Base-by-base conservation (phyloP, 1,140 invertebrate genomes). In the Eriosoma lanigerum region DNA sequence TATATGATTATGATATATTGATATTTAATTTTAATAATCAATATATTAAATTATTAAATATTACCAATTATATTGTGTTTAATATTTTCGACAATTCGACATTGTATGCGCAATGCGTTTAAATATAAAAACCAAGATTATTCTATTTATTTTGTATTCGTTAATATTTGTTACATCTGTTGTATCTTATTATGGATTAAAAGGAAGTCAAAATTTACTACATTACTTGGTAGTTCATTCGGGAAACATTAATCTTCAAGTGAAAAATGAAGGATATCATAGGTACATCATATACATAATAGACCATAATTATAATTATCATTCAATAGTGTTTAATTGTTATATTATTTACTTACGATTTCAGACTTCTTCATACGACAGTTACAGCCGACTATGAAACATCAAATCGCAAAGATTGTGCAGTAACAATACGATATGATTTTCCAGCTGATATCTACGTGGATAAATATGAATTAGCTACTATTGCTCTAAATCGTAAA, bases 401-500 rank as follows among this genome's bases (percentile, higher is more conserved):
- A 13, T 78, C 75, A 4, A 60, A 62, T 29, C 54, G 54, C 48
- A 60, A 48, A 48, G 75, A 78, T 9, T 78, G 75, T 78, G 75
- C 56, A n/a, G 15, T 78, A 12, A 78, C 54, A 58, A 26, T 78
- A 48, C 52, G 38, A 12, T 78, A 78, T 46, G 38, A 78, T 29
- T 78, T 78, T 78, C 75, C 75, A 26, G 15, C 75, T 26, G 75
- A 78, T 62, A 78, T 78, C 3, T 78, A 78, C 21, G 75, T 78
- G 17, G 75, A 78, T 21, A 78, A 52, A 46, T 78, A 62, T 26
- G 75, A 78, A 48, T 48, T 78, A 44, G 50, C 54, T 19, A 21
- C 56, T 4, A 78, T 62, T 21, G 56, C 56, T 26, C 17, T 17
- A 10, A 78, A 60, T 48, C 56, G 38, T 1, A 78, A 78, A 13